Conservation (phyloP, 1,140 invertebrate genomes). For the Pseudobourletiella spinata region DNA sequence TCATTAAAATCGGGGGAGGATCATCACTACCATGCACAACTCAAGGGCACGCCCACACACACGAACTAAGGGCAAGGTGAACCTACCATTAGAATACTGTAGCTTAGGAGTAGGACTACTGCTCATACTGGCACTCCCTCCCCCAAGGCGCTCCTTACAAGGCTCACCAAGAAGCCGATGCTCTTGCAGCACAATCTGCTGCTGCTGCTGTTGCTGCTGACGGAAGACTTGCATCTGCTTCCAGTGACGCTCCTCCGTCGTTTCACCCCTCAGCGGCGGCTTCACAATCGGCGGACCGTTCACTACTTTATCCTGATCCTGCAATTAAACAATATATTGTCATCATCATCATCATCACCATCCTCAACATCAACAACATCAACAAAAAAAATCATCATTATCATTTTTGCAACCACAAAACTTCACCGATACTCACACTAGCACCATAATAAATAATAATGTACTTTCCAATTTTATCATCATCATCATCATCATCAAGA, state of each 20-base stretch:
- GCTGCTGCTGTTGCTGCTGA: slow-evolving; percentile 69
- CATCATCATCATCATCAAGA: too few species aligned
- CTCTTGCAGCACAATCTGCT: slow-evolving; percentile 67
- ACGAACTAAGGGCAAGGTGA: neutral
- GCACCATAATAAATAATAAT: too few species aligned
- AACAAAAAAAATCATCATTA: neutral
- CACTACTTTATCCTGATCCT: slow-evolving; percentile 61
- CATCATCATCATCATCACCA: neutral
- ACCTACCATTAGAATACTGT: slow-evolving; percentile 20
- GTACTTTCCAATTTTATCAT: too few species aligned
- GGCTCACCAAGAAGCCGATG: slow-evolving; percentile 57
- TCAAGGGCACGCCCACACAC: too few species aligned
- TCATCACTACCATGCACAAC: too few species aligned
- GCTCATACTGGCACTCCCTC: neutral
- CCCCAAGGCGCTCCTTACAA: slow-evolving; percentile 6
- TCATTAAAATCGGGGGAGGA: too few species aligned
- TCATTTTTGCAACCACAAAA: neutral
- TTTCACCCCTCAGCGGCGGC: slow-evolving; percentile 60
- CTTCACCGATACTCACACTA: neutral
- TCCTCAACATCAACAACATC: too few species aligned
- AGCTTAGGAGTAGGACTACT: slow-evolving; percentile 15
- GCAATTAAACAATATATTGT: slow-evolving; percentile 19
- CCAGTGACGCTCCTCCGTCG: slow-evolving; percentile 66
- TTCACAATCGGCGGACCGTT: slow-evolving; percentile 49
- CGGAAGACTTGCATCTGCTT: slow-evolving; percentile 71